A percentile compares a stretch with the other conserved stretches of the same genome.
These are phyloP conservation scores for Propithecus deckenii DNA, from an alignment of 2,797 vertebrate species.

Conservation along the genomic window DNA sequence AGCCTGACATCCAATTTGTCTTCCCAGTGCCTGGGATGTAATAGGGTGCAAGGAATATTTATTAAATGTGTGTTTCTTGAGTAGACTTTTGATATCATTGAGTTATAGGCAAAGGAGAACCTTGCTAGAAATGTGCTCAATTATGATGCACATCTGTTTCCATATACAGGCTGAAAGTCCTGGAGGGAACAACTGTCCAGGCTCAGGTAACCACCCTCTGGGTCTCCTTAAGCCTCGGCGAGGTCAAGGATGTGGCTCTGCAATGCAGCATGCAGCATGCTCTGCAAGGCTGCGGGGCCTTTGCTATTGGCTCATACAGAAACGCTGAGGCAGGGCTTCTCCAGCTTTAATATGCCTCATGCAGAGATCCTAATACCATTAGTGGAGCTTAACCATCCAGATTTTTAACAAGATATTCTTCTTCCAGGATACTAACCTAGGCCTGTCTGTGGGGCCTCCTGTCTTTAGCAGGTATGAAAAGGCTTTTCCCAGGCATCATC, in stretches of 20 bases:
- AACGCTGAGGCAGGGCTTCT: not conserved
- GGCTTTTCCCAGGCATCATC: not conserved
- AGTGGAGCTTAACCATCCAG: not conserved
- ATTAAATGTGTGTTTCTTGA: not conserved
- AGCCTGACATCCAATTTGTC: not conserved
- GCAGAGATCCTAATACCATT: not conserved
- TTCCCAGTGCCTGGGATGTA: not conserved
- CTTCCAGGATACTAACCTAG: not conserved
- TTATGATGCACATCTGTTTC: not conserved
- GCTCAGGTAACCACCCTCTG: not conserved
- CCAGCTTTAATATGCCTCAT: not conserved
- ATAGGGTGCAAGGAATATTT: not conserved
- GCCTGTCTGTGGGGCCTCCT: not conserved
- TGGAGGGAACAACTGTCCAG: not conserved
- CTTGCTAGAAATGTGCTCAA: not conserved
- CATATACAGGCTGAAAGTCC: not conserved
- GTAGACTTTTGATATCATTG: not conserved
- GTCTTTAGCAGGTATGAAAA: not conserved
- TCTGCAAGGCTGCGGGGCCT: not conserved
- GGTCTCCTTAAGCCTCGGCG: not conserved
- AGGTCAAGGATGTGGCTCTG: not conserved
- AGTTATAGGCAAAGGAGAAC: not conserved
- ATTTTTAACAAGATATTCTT: not conserved
- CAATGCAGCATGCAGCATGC: not conserved
- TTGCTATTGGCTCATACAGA: not conserved